Conservation (phyloP, 2,113 vertebrate species). For the Callospermophilus lateralis region DNA sequence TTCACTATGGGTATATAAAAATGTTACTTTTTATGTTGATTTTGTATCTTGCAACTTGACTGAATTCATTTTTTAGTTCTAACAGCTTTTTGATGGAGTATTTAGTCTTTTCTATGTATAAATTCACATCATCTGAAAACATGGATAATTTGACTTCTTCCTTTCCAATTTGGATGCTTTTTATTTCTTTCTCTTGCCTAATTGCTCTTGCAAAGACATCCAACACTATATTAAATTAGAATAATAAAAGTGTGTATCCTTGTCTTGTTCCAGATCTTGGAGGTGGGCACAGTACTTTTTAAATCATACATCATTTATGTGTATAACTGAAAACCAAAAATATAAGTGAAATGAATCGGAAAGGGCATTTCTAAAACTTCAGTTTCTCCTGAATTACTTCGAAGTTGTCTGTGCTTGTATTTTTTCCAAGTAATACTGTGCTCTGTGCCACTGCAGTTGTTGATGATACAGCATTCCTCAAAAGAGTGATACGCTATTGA, state of each 20-base stretch:
- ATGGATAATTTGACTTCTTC: too few species aligned
- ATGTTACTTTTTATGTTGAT: background rate
- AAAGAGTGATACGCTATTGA: slow-evolving; percentile 44
- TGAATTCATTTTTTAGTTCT: background rate
- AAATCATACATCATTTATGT: background rate
- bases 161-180: background rate
- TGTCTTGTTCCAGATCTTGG: background rate
- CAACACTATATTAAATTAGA: background rate
- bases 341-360: slow-evolving; percentile 2
- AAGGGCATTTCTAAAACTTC: background rate
- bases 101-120: background rate
- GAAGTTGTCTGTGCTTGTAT: background rate
- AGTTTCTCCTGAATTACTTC: background rate
- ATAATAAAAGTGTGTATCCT: background rate
- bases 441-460: background rate
- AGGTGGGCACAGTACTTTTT: background rate
- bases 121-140: background rate
- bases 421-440: background rate
- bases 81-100: background rate
- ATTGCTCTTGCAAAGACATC: background rate
- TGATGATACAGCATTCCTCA: background rate
- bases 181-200: slow-evolving; percentile 14
- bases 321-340: slow-evolving; percentile 13
- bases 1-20: background rate
- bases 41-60: background rate